phyloP scores from a whole-genome alignment of 2,888 invertebrate genomes.

The Polyploca ridens region DNA sequence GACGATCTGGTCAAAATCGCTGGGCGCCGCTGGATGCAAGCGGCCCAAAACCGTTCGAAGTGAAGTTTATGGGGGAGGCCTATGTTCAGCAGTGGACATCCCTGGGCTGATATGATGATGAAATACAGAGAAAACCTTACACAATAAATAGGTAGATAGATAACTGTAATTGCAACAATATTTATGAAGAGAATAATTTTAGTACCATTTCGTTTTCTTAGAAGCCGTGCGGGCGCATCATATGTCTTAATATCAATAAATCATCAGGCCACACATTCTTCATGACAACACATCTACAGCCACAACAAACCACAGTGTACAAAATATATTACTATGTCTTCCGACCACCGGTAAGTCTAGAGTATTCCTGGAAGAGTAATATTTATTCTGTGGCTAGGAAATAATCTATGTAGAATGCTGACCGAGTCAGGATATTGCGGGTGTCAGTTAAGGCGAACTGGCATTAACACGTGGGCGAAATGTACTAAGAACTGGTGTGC shows the following conservation, averaged over 20 bases:
- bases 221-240: background rate
- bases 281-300: background rate
- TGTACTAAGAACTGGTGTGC: slow-evolving; percentile 51
- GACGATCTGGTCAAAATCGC: no score
- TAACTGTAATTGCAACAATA: background rate
- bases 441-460: slow-evolving; percentile 29
- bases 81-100: no score
- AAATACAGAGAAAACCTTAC: background rate
- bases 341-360: background rate
- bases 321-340: background rate
- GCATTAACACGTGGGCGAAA: slow-evolving; percentile 54
- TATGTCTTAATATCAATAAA: background rate
- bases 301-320: background rate
- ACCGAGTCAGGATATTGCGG: slow-evolving; percentile 11
- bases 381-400: slow-evolving; percentile 2
- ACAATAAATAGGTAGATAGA: background rate
- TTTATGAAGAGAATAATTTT: background rate
- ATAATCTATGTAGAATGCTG: background rate
- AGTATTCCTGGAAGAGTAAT: slow-evolving; percentile 16
- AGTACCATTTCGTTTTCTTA: slow-evolving; percentile 6
- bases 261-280: slow-evolving; percentile 4
- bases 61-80: no score
- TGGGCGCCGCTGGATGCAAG: no score
- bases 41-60: no score
- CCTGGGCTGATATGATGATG: no score